phyloP scores from a whole-genome alignment of 2,888 invertebrate species.

The Callimorpha dominula region DNA sequence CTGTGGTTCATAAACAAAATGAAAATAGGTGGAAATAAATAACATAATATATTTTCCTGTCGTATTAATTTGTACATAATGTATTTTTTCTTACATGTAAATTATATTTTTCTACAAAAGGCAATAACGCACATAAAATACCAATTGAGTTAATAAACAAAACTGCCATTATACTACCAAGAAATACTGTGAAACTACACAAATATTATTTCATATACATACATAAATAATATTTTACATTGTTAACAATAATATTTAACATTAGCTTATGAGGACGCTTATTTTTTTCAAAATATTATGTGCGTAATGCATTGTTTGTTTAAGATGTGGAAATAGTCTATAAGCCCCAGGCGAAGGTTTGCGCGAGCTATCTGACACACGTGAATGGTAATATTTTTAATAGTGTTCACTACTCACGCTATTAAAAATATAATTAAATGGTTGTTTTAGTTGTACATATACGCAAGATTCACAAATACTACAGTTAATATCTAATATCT shows the following conservation, averaged over 20 bases:
- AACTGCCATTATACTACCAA: constrained; percentile 56
- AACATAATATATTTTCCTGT: constrained; percentile 84
- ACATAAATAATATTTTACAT: constrained; percentile 20
- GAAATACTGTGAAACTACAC: constrained; percentile 32
- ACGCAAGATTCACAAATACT: background rate
- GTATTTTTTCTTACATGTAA: constrained; percentile 73
- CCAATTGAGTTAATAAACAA: constrained; percentile 68
- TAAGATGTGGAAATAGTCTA: background rate
- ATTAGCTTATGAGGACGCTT: constrained; percentile 3
- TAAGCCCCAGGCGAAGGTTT: background rate
- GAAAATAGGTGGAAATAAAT: constrained; percentile 84
- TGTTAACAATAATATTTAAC: constrained; percentile 20
- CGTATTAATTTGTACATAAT: constrained; percentile 85
- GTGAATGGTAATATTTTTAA: no score
- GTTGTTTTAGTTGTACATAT: background rate
- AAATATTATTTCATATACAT: background rate
- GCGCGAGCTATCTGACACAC: background rate
- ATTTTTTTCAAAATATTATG: constrained; percentile 15
- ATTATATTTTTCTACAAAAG: constrained; percentile 72
- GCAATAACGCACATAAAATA: constrained; percentile 78
- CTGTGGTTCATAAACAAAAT: constrained; percentile 82
- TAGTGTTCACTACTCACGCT: no score
- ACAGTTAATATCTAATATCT: background rate
- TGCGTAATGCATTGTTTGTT: background rate
- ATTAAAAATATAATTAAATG: background rate